A percentile compares a stretch with the other conserved stretches of the same genome.
phyloP scores from a whole-genome alignment of 2,797 vertebrate species.

The Paramormyrops hopkinsi region DNA sequence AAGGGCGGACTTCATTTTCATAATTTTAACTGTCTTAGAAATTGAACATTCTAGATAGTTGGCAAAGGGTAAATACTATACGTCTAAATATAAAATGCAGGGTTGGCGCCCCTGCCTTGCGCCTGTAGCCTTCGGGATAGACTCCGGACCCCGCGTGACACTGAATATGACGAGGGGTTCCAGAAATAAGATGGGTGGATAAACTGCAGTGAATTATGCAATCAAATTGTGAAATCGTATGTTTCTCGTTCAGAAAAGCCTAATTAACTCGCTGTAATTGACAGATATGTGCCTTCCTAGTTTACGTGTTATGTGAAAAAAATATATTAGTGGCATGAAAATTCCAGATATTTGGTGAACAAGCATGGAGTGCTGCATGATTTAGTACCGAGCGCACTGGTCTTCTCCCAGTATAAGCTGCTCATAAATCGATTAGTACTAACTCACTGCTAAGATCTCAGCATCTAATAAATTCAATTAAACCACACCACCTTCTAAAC shows the following conservation, averaged over 20 bases:
- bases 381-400: not conserved
- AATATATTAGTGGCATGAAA: not conserved
- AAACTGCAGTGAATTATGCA: not conserved
- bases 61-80: not conserved
- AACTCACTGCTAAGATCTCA: not conserved
- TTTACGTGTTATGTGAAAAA: not conserved
- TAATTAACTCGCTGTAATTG: not conserved
- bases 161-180: not conserved
- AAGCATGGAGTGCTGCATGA: not conserved
- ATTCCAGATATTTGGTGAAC: not conserved
- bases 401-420: not conserved
- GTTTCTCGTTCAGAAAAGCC: not conserved
- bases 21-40: not conserved
- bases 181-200: not conserved
- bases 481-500: not conserved
- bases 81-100: not conserved
- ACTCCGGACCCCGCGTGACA: not conserved
- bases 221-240: not conserved
- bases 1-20: not conserved
- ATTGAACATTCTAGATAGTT: not conserved
- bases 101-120: not conserved
- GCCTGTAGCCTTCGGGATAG: not conserved
- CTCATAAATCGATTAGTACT: not conserved
- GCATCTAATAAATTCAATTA: not conserved
- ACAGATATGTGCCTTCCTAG: not conserved